Base-by-base conservation (phyloP, 2,113 vertebrate genomes). In the Gobio gobio region DNA sequence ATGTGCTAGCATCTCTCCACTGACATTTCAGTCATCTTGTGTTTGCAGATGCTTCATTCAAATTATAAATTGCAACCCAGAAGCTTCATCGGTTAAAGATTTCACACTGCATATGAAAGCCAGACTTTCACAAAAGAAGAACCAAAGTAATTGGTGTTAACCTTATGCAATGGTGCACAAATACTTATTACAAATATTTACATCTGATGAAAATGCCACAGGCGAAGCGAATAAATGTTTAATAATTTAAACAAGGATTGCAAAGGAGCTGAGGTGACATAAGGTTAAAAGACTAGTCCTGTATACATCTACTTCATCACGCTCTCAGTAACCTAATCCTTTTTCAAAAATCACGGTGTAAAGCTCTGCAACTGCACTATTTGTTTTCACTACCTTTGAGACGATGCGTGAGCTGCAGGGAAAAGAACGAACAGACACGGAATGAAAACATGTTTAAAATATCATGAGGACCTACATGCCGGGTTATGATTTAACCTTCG, bases 401-500 rank as follows among this genome's bases (percentile, higher is more conserved):
- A 68, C 18, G 3, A 36, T 3, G 26, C 26, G 51, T 33, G 10
- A 66, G 78, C 78, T 81, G 61, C 43, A 81, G 45, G 78, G 24
- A 66, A 66, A 81, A 81, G 16, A 72, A 54, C 14, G 18, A 68
- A 33, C 40, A 26, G 58, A 80, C 58, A 24, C 3, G 2, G 16
- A 33, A 51, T 1, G 40, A 49, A 33, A 82, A 68, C n/a, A 54
- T 26, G 77, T 68, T 82, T 66, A 66, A 81, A 81, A 66, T 13
- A 26, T 81, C 10, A 22, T 66, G 14, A 66, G 43, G 26, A 29
- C 29, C 61, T 45, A 26, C 40, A 81, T 29, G 36, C n/a, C 6
- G 10, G 76, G 24, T 66, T 59, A 66, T 3, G 43, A 66, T 85
- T 85, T 66, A 68, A 85, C 75, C 26, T 84, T 56, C 59, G 66